Base-by-base conservation (phyloP, 1,140 invertebrate genomes). In the Platyura marginata region DNA sequence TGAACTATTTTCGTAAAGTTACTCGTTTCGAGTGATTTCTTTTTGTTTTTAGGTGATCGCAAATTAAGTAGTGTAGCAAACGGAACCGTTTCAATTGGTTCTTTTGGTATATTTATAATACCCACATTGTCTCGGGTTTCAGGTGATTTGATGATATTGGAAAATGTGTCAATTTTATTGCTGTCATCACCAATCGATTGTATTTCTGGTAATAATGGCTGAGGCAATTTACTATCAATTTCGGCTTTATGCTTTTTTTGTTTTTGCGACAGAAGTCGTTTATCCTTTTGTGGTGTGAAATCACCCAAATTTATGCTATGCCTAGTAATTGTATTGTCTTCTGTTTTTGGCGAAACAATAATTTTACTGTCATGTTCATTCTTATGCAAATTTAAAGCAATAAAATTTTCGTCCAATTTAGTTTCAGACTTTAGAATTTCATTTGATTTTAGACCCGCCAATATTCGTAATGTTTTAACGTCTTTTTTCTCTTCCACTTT, bases 191-290 rank as follows among this genome's bases (percentile, higher is more conserved):
- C n/a, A n/a, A n/a, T n/a, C n/a, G n/a, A n/a, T n/a, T n/a, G n/a
- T n/a, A n/a, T n/a, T n/a, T n/a, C n/a, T n/a, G n/a, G n/a, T n/a
- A n/a, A n/a, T n/a, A n/a, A n/a, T n/a, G n/a, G n/a, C n/a, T n/a
- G n/a, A n/a, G n/a, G n/a, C n/a, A n/a, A n/a, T n/a, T n/a, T n/a
- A n/a, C n/a, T n/a, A n/a, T n/a, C n/a, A n/a, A n/a, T n/a, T n/a
- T n/a, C n/a, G n/a, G n/a, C n/a, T n/a, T n/a, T n/a, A 36, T 56
- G 57, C 48, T 71, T 72, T 15, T 68, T 55, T 50, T 72, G 65
- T 45, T 71, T 73, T 44, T 73, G 70, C 1, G 70, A 72, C 11
- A 71, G 37, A n/a, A n/a, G n/a, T 47, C 65, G 70, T 3, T 47
- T 42, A 10, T 58, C 54, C 42, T 56, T 59, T 8, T 53, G 50